phyloP scores from a whole-genome alignment of 2,888 invertebrate genomes.

The Megastigmus dorsalis region DNA sequence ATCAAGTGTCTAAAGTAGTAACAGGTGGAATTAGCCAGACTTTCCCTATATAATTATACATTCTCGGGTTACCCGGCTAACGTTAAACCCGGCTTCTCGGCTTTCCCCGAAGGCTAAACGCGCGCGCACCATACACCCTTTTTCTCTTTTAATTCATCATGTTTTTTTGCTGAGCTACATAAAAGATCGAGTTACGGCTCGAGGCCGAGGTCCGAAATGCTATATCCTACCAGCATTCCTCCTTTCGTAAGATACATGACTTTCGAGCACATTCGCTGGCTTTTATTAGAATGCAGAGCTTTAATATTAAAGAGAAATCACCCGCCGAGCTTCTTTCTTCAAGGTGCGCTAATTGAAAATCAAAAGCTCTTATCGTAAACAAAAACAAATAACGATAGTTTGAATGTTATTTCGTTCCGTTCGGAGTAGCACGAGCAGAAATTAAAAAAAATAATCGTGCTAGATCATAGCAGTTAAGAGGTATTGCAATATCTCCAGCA shows the following conservation, averaged over 20 bases:
- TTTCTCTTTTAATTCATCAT: constrained; percentile 20
- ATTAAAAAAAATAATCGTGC: constrained; percentile 34
- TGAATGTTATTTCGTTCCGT: neutral
- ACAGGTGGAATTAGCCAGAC: constrained; percentile 10
- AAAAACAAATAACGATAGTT: too few relatives aligned
- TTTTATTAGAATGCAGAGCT: too few relatives aligned
- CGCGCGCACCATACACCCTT: too few relatives aligned
- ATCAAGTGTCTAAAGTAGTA: neutral
- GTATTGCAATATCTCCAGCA: neutral
- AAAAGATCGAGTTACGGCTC: constrained; percentile 17
- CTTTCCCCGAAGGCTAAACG: constrained; percentile 7
- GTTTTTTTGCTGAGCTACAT: constrained; percentile 19
- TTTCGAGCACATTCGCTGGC: too few relatives aligned
- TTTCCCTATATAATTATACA: too few relatives aligned
- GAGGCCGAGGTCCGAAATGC: neutral
- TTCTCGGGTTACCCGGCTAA: constrained; percentile 6
- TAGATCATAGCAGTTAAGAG: neutral
- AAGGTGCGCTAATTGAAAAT: constrained; percentile 22
- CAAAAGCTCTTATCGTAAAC: too few relatives aligned
- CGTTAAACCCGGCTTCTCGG: constrained; percentile 19
- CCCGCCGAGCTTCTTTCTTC: too few relatives aligned
- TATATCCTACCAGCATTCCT: neutral
- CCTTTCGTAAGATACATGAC: constrained; percentile 9
- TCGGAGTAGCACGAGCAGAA: too few relatives aligned
- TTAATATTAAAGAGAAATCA: too few relatives aligned